Base-by-base conservation (phyloP, 2,113 vertebrate species). In the Opisthocomus hoazin region DNA sequence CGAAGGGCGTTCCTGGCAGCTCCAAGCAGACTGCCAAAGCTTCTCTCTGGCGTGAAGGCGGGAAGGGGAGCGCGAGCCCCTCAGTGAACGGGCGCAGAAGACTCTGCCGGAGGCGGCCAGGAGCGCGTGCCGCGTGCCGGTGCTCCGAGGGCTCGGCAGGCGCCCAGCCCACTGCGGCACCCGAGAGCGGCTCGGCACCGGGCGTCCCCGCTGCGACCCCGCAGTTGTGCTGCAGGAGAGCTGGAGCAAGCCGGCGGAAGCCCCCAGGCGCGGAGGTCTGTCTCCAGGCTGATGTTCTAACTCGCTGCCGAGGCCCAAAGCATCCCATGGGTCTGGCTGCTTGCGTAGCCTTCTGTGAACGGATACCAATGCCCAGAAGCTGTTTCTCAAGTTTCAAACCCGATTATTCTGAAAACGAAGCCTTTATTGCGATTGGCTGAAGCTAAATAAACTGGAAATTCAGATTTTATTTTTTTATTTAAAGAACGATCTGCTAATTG, bases 401-500 rank as follows among this genome's bases (percentile, higher is more conserved):
- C 51, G 95, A 41, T 89, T 71, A 79, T 45, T 73, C 69, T 87
- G 50, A 89, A 89, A 94, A 36, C 61, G 51, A 34, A 74, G 75
- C 54, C 69, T 89, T 89, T 85, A 64, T 90, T 75, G 63, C 90
- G 58, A 74, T 93, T 89, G 94, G 87, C 58, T 74, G 63, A 87
- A 90, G 69, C 74, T 69, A 96, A 97, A 93, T 87, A 96, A 88
- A 96, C 85, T 92, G 94, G 58, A 94, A 96, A 96, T 96, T 89
- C 60, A 51, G 83, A 41, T 93, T n/a, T n/a, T n/a, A 82, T 97
- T 80, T 82, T 63, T 85, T 96, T 87, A 23, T n/a, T n/a, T 75
- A 96, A 94, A 90, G 69, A 92, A 97, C 94, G 79, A 81, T 82
- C 76, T 96, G 71, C 87, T 98, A 97, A 98, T 96, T 97, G 93